Evolutionary conservation across 2,113 vertebrate genomes (phyloP).

Genomic region (Cochlearius cochlearius): DNA sequence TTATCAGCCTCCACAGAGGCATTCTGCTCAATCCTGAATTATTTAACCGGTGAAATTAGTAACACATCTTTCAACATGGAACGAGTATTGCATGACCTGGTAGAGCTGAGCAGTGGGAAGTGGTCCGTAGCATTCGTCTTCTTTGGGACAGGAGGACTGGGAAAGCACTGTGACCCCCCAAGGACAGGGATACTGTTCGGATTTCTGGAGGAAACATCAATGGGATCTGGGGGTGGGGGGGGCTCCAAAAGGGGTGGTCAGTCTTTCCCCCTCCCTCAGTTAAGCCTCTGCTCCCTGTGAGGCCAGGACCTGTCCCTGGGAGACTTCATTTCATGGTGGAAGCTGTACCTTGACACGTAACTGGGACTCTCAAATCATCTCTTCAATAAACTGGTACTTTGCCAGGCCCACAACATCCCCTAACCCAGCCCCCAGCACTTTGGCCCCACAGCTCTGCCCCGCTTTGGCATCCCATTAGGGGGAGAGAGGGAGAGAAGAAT

Average conservation of each 20-base stretch:
- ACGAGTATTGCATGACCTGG: fast-evolving
- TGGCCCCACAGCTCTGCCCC: background rate
- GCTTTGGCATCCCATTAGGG: fast-evolving
- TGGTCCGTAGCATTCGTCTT: fast-evolving
- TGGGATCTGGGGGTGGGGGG: background rate
- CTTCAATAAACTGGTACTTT: background rate
- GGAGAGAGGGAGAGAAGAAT: background rate
- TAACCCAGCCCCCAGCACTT: background rate
- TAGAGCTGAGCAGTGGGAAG: background rate
- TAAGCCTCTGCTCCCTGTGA: background rate
- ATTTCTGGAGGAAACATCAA: background rate
- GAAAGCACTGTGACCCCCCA: background rate
- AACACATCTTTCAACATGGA: background rate
- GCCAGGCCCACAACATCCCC: background rate
- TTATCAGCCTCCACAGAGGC: background rate
- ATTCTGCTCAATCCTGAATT: background rate
- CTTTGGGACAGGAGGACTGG: background rate
- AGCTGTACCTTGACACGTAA: background rate
- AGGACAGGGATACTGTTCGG: background rate
- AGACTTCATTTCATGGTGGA: background rate
- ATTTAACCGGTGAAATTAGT: background rate
- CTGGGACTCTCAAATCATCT: fast-evolving
- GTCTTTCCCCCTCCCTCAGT: background rate
- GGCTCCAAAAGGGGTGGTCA: background rate
- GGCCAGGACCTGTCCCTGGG: background rate